Evolutionary conservation across 2,888 invertebrate genomes (phyloP), one percentile per base, ranked within the genome.

Genomic region (Neocrepidodera transversa): DNA sequence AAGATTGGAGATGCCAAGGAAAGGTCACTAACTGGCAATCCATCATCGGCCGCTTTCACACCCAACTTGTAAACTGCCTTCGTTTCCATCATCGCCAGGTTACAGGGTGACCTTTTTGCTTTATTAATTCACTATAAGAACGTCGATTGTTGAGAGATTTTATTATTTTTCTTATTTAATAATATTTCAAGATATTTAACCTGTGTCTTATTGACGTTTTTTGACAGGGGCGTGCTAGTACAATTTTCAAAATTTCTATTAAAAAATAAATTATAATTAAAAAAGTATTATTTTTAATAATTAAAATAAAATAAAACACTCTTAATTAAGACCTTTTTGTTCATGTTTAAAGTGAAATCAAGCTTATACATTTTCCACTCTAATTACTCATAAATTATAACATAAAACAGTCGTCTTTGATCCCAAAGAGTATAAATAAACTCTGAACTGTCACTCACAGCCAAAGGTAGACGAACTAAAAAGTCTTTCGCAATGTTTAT

Each of bases 1-100:
- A 77, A 79, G 79, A 79, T 79, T 79, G 79, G 75, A 78, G 79
- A 79, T 78, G 76, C 74, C 74, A 69, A 67, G 73, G 71, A 73
- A 74, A 77, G 77, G 78, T 78, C 78, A 76, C 74, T 74, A 70
- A 68, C 68, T 66, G 69, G 74, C 75, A 75, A 76, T 75, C 76
- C 74, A 77, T 76, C 75, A 72, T 71, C 67, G 48, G 48, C 54
- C 36, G 67, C 71, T 68, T 69, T 71, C 71, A 69, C 70, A 67
- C 70, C 68, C 70, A 67, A 60, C 64, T 64, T 59, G 57, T 64
- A 62, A 63, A 60, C 67, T 66, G 68, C 67, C 65, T 62, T 62
- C 64, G 42, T 65, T 65, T 66, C 58, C 66, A 66, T 64, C 60
- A 62, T 62, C 63, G 63, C 35, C 35, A 14, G 11, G 16, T 40